Percentiles rank a stretch among this genome's conserved stretches.
phyloP scores from a whole-genome alignment of 2,113 vertebrate genomes.

The Sakesphorus luctuosus region DNA sequence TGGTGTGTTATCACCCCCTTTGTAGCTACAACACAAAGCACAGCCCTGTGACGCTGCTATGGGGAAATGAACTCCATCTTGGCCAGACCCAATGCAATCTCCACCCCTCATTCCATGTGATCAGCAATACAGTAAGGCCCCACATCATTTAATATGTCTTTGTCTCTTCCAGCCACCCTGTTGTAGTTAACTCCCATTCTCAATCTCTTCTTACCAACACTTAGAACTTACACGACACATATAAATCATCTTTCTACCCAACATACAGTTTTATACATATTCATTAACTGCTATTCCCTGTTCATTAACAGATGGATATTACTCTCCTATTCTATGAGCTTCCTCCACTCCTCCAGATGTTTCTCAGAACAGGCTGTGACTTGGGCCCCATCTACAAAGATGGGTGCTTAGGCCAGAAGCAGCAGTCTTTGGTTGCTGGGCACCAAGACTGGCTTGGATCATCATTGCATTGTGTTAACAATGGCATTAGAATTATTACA shows the following conservation, averaged over 20 bases:
- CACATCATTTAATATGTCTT: neutral
- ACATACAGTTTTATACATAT: neutral
- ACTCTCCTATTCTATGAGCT: neutral
- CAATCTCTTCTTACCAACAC: neutral
- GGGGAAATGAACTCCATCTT: neutral
- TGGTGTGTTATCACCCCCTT: neutral
- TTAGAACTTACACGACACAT: neutral
- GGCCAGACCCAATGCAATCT: neutral
- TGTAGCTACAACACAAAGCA: neutral
- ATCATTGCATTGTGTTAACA: neutral
- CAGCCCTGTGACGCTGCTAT: neutral
- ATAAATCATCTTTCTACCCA: neutral
- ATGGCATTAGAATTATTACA: neutral
- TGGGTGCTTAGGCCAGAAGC: neutral
- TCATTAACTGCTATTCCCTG: neutral
- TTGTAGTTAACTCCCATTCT: neutral
- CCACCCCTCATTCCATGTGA: neutral
- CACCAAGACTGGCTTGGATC: neutral
- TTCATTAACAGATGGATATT: neutral
- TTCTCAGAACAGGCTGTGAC: neutral
- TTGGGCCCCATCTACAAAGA: neutral
- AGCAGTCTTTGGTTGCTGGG: neutral
- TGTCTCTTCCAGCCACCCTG: neutral
- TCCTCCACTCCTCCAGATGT: neutral
- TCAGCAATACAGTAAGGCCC: neutral